Conservation (phyloP, 2,113 vertebrate species). For the Passer montanus region DNA sequence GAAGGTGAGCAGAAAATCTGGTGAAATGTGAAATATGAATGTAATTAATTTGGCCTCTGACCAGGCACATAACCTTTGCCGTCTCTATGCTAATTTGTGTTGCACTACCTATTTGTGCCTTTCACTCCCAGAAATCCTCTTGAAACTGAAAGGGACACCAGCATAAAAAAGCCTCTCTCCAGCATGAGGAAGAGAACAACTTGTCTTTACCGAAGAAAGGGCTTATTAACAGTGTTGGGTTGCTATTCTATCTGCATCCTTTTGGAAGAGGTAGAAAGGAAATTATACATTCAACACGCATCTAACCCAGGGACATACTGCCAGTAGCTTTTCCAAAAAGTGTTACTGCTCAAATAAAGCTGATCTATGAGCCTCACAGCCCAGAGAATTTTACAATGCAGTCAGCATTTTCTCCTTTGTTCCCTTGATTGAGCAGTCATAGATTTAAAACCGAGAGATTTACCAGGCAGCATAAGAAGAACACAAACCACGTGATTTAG, state of each 20-base stretch:
- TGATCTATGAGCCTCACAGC: constrained; percentile 42
- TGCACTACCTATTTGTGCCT: neutral
- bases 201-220: neutral
- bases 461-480: neutral
- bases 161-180: neutral
- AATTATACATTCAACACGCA: neutral
- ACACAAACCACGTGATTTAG: neutral
- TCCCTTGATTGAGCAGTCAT: constrained; percentile 35
- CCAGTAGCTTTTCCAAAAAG: neutral
- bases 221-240: neutral
- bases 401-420: constrained; percentile 54
- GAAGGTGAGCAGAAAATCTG: neutral
- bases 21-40: neutral
- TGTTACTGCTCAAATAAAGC: constrained; percentile 53
- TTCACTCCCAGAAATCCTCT: neutral
- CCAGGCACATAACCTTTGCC: neutral
- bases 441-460: constrained; percentile 28
- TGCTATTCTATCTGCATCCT: neutral
- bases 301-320: neutral
- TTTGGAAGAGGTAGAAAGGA: neutral
- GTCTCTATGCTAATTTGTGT: neutral
- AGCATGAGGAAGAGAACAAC: neutral
- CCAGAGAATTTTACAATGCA: constrained; percentile 6
- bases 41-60: neutral
- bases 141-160: neutral